Evolutionary conservation across 2,888 invertebrate genomes (phyloP).

Genomic region (Silvanus unidentatus): DNA sequence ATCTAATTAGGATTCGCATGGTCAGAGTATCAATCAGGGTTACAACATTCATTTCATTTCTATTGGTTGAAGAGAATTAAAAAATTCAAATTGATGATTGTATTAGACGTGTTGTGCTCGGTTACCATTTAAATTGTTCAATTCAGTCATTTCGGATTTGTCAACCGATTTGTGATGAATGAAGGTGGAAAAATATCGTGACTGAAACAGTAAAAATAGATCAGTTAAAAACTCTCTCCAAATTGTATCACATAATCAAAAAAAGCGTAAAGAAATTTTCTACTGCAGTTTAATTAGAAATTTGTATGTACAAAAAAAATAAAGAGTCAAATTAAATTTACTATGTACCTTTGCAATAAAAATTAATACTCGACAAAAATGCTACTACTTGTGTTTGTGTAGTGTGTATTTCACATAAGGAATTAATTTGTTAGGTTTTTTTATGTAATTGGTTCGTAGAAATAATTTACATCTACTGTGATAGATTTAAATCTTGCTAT

Average conservation of each 20-base stretch:
- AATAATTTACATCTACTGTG: neutral
- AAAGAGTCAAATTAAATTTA: neutral
- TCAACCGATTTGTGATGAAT: neutral
- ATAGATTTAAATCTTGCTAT: neutral
- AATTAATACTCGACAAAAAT: too few relatives aligned
- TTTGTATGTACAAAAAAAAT: neutral
- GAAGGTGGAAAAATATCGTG: conserved; percentile 2
- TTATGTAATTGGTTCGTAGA: neutral
- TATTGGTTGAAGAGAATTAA: too few relatives aligned
- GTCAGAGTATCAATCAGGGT: too few relatives aligned
- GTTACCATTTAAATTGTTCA: conserved; percentile 3
- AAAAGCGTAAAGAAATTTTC: too few relatives aligned
- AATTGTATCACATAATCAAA: neutral
- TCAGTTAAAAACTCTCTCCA: neutral
- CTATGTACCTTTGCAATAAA: neutral
- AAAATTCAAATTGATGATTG: too few relatives aligned
- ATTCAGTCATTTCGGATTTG: neutral
- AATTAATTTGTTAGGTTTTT: neutral
- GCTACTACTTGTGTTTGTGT: too few relatives aligned
- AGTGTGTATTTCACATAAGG: neutral
- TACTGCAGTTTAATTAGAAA: neutral
- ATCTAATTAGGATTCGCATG: too few relatives aligned
- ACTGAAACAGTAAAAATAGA: neutral
- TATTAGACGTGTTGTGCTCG: neutral
- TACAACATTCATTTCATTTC: too few relatives aligned